Evolutionary conservation across 2,797 vertebrate species (phyloP), one percentile per base, ranked within the genome.

Genomic region (Florisuga fusca): DNA sequence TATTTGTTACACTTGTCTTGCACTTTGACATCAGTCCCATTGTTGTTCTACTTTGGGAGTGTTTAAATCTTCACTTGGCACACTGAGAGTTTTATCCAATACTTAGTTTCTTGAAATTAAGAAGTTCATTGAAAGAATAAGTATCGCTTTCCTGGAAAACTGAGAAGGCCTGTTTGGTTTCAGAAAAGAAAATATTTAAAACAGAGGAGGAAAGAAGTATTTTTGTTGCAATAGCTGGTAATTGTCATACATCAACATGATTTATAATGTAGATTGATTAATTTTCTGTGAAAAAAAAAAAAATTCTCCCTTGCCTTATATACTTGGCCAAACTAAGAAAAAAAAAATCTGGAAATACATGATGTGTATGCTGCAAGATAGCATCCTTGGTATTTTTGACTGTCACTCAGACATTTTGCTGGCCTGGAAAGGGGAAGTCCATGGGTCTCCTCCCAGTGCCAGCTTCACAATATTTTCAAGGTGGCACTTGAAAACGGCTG

Each of bases 1-100:
- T 87, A 69, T 74, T 92, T 81, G 51, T 66, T 84, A 76, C 55
- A 57, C 26, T 77, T 64, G 33, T 59, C 50, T 62, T 87, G 69
- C 54, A 45, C 73, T 91, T 89, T 54, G 61, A 90, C 72, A 58
- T 48, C 57, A 13, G 17, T 88, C 36, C 46, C 20, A 55, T 81
- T 95, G 77, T 79, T 85, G 25, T 71, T 78, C 48, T 76, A 15
- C 54, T 74, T 66, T 46, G 33, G 38, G 89, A 84, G 31, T 57
- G 45, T 78, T 88, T 63, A 67, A 82, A 58, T 82, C 81, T 69
- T 93, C 18, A 69, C 18, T 90, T 84, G 23, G 72, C 29, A 50
- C 59, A 12, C 31, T 82, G 73, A 80, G 59, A 67, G 25, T 38
- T 84, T 84, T 84, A 73, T 73, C 61, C 17, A 54, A 22, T 68